These are phyloP conservation scores for Lucilia cuprina DNA, from an alignment of 1,140 invertebrate species.

Conservation along the genomic window DNA sequence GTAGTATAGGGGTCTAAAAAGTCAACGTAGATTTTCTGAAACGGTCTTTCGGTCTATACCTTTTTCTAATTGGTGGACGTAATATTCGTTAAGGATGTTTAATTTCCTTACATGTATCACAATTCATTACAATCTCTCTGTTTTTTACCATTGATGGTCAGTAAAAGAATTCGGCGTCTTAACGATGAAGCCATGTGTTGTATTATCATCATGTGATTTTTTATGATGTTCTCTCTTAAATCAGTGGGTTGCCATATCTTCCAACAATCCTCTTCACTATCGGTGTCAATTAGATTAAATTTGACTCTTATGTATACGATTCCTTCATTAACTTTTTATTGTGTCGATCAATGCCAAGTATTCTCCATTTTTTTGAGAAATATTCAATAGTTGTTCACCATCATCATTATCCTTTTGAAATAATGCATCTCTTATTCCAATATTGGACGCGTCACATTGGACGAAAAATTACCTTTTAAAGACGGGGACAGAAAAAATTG, in stretches of 20 bases:
- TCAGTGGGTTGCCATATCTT: conserved; percentile 8
- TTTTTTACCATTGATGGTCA: neutral
- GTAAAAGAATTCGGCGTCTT: neutral
- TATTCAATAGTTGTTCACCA: too few relatives aligned
- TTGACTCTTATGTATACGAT: neutral
- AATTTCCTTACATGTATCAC: neutral
- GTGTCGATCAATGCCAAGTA: neutral
- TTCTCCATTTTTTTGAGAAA: neutral
- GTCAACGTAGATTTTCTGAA: neutral
- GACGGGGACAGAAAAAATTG: too few relatives aligned
- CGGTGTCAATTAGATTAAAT: neutral
- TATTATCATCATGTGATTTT: neutral
- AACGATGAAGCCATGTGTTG: neutral
- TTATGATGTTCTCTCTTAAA: neutral
- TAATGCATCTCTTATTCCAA: too few relatives aligned
- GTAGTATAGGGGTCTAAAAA: neutral
- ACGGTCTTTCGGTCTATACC: neutral
- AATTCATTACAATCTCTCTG: neutral
- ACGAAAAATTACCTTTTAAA: too few relatives aligned
- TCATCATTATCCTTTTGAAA: too few relatives aligned
- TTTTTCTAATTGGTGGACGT: neutral
- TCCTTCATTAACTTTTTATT: neutral
- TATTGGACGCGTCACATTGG: too few relatives aligned
- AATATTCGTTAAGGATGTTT: neutral
- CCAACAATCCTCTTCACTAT: neutral